phyloP scores from a whole-genome alignment of 2,113 vertebrate species.

The Aix galericulata region DNA sequence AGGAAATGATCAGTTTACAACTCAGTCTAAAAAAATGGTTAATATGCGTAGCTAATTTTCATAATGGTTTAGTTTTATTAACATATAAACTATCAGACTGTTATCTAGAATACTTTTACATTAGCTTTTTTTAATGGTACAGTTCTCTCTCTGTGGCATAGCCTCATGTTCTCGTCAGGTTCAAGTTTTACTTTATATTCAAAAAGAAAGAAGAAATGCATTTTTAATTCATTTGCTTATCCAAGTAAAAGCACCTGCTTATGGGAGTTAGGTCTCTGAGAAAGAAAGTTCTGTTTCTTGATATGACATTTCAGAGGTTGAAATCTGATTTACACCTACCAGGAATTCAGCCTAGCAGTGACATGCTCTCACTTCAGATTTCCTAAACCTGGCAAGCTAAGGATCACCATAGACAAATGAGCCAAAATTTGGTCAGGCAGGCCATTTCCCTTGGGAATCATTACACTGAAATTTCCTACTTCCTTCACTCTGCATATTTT shows the following conservation, averaged over 20 bases:
- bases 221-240: neutral
- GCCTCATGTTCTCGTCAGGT: fast-evolving
- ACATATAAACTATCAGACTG: neutral
- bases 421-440: neutral
- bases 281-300: neutral
- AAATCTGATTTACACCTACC: neutral
- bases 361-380: neutral
- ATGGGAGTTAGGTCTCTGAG: neutral
- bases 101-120: neutral
- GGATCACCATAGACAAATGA: neutral
- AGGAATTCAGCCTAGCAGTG: neutral
- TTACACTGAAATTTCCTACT: neutral
- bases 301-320: neutral
- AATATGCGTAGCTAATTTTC: neutral
- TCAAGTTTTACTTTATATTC: neutral
- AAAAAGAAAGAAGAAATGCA: neutral
- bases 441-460: neutral
- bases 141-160: fast-evolving
- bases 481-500: neutral
- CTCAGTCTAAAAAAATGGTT: neutral
- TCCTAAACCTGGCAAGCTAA: neutral
- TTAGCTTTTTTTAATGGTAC: neutral
- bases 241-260: neutral
- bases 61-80: neutral
- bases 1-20: neutral